Percentiles rank a stretch among this genome's conserved stretches.
phyloP scores from a whole-genome alignment of 2,888 invertebrate species.

The Aleiodes leptofemur region DNA sequence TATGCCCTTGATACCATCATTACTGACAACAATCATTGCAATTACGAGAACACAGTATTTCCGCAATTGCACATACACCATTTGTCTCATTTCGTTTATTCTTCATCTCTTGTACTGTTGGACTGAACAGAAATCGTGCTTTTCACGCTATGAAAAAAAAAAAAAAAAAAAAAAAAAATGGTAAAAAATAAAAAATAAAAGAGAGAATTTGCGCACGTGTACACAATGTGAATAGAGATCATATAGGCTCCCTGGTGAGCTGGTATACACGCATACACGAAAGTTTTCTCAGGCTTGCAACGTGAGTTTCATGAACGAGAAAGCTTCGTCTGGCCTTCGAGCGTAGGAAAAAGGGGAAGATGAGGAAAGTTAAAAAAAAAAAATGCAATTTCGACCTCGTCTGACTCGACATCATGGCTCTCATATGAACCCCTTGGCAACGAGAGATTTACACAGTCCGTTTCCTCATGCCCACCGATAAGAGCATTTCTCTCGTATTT shows the following conservation, averaged over 20 bases:
- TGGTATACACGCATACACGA: constrained; percentile 8
- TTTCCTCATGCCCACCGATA: background rate
- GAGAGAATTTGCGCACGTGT: constrained; percentile 9
- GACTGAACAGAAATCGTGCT: background rate
- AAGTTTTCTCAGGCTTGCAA: constrained; percentile 21
- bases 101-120: background rate
- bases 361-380: constrained; percentile 16
- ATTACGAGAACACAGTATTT: constrained; percentile 32
- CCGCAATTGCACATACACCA: constrained; percentile 14
- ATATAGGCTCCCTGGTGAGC: background rate
- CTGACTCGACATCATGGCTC: constrained; percentile 12
- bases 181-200: background rate
- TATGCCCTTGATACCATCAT: constrained; percentile 33
- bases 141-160: background rate
- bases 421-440: constrained; percentile 24
- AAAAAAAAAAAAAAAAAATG: background rate
- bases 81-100: background rate
- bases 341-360: constrained; percentile 18
- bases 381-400: constrained; percentile 23
- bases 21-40: constrained; percentile 34
- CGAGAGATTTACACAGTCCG: constrained; percentile 3
- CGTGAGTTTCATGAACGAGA: constrained; percentile 10
- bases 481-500: background rate
- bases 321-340: constrained; percentile 20
- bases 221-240: constrained; percentile 20